Conservation (phyloP, 2,113 vertebrate genomes). For the Budorcas taxicolor region DNA sequence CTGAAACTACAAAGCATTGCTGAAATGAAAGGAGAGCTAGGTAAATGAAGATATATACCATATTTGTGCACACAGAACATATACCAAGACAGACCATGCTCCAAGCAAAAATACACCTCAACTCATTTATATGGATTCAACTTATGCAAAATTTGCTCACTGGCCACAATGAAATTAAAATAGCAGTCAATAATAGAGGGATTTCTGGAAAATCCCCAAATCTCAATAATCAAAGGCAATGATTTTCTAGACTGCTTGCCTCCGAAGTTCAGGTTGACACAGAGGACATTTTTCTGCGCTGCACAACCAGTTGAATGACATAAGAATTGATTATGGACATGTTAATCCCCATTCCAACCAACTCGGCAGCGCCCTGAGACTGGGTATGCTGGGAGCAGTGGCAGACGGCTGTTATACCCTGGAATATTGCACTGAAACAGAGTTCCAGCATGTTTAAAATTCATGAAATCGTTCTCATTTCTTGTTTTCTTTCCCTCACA, state of each 20-base stretch:
- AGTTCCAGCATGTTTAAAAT: constrained; percentile 19
- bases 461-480: background rate
- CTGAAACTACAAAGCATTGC: background rate
- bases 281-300: background rate
- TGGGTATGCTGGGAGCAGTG: background rate
- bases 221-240: background rate
- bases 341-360: background rate
- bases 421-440: background rate
- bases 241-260: background rate
- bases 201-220: background rate
- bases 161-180: background rate
- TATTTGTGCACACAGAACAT: background rate
- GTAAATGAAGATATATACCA: background rate
- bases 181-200: background rate
- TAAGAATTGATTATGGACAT: background rate
- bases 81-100: background rate
- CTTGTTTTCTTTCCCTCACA: background rate
- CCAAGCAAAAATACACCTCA: background rate
- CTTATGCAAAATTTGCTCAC: background rate
- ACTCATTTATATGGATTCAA: background rate
- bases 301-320: background rate
- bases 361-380: background rate
- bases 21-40: background rate
- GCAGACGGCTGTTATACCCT: background rate
- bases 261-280: background rate